Conservation (phyloP, 2,113 vertebrate species). For the Dermatemys mawii region DNA sequence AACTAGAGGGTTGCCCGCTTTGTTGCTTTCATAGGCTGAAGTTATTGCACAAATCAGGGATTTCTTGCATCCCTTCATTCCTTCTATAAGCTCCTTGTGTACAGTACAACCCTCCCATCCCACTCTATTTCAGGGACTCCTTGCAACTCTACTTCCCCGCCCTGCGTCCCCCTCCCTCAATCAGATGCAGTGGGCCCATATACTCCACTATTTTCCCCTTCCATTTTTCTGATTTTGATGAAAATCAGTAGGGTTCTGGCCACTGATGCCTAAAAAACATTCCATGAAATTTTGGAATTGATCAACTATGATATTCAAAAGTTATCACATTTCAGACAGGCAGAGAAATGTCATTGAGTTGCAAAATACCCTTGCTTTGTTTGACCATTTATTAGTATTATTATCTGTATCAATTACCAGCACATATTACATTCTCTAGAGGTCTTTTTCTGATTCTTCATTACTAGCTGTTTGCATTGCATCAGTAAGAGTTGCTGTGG, state of each 20-base stretch:
- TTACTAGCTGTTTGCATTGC: not conserved
- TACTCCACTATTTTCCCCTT: not conserved
- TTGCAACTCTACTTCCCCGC: not conserved
- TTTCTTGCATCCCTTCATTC: not conserved
- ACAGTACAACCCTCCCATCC: not conserved
- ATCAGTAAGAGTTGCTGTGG: not conserved
- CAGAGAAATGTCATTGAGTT: not conserved
- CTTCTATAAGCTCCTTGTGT: not conserved
- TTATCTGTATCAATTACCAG: fast-evolving
- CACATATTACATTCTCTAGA: not conserved
- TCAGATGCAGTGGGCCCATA: not conserved
- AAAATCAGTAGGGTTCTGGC: not conserved
- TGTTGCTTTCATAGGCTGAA: not conserved
- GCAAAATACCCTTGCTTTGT: not conserved
- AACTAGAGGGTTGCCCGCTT: not conserved
- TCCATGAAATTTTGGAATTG: not conserved
- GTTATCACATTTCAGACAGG: not conserved
- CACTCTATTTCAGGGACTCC: not conserved
- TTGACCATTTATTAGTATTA: not conserved
- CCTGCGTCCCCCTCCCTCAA: not conserved
- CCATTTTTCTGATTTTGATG: not conserved
- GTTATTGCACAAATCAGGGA: not conserved
- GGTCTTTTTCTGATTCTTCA: not conserved
- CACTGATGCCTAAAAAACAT: not conserved
- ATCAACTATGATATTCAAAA: not conserved